A percentile compares a stretch with the other conserved stretches of the same genome.
These are phyloP conservation scores for Malurus alboscapulatus DNA, from an alignment of 2,113 vertebrate genomes.

Conservation along the genomic window DNA sequence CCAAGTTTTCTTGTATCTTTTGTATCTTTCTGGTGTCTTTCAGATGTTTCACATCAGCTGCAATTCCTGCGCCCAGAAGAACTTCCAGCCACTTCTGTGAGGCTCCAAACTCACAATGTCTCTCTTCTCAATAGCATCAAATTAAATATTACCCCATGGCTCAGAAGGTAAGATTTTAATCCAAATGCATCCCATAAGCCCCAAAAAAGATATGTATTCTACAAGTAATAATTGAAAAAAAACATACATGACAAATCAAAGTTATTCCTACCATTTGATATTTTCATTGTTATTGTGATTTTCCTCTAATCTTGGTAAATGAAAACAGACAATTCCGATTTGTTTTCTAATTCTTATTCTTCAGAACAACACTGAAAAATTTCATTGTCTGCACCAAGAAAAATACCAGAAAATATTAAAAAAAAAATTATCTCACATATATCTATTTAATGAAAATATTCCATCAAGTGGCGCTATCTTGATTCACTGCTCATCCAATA, in stretches of 20 bases:
- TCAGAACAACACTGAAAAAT: neutral
- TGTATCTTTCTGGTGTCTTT: neutral
- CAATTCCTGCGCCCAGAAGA: neutral
- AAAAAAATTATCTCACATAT: neutral
- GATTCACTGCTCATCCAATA: neutral
- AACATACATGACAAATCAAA: neutral
- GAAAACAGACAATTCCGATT: neutral
- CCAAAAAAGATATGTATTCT: neutral
- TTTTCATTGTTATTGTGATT: neutral
- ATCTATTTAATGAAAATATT: neutral
- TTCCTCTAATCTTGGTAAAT: neutral
- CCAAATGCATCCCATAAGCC: neutral
- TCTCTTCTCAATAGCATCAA: neutral
- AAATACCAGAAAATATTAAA: neutral
- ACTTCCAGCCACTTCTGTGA: neutral
- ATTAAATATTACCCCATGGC: neutral
- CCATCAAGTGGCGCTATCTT: neutral
- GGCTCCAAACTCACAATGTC: neutral
- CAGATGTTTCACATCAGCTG: neutral
- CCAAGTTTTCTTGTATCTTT: neutral
- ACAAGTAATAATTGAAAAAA: neutral
- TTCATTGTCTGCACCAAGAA: neutral
- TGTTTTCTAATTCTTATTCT: neutral
- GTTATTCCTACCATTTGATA: neutral
- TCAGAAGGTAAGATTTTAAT: neutral